These are phyloP conservation scores for Ailuropoda melanoleuca DNA, from an alignment of 2,113 vertebrate species.

Conservation along the genomic window DNA sequence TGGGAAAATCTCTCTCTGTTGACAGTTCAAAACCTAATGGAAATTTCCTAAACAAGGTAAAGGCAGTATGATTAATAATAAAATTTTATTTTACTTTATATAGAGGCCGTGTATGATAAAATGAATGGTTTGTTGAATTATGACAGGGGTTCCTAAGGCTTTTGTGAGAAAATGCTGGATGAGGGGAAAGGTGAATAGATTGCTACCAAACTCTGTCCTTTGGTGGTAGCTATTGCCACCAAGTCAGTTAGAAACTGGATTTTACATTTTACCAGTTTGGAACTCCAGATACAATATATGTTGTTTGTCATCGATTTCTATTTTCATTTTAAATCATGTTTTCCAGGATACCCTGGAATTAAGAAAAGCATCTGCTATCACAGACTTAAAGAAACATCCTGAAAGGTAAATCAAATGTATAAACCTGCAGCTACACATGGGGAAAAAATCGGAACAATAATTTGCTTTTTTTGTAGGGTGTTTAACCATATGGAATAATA, in stretches of 20 bases:
- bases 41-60: constrained; percentile 76
- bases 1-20: neutral
- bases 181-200: neutral
- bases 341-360: constrained; percentile 61
- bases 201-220: neutral
- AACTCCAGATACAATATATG: neutral
- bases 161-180: neutral
- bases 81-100: neutral
- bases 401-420: constrained; percentile 73
- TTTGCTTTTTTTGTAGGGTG: neutral
- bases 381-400: constrained; percentile 2
- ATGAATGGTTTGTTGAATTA: neutral
- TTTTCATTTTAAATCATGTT: neutral
- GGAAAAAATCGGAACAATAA: neutral
- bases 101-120: neutral
- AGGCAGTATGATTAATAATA: neutral
- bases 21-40: neutral
- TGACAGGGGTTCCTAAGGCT: neutral
- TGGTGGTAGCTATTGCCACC: neutral
- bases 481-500: neutral
- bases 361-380: neutral
- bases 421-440: neutral
- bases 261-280: neutral
- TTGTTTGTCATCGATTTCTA: neutral
- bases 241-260: neutral